phyloP scores from a whole-genome alignment of 2,113 vertebrate genomes.

The Pogonocichla stellata region DNA sequence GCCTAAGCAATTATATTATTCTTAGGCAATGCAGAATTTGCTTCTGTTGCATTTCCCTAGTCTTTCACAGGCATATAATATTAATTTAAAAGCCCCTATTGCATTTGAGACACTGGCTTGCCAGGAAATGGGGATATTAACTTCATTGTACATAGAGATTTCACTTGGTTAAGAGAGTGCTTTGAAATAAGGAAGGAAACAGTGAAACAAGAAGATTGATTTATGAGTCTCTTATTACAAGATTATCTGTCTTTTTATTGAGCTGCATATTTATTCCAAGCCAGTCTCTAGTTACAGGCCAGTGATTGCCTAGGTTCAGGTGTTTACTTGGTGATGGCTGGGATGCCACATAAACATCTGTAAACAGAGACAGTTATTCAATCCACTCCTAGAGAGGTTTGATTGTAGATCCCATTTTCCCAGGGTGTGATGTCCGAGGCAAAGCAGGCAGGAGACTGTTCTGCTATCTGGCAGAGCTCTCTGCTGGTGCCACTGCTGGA shows the following conservation, averaged over 20 bases:
- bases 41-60: not conserved
- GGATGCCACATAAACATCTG: slow-evolving; percentile 32
- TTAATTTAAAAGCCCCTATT: not conserved
- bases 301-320: slow-evolving; percentile 21
- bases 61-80: not conserved
- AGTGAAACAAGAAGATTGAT: slow-evolving; percentile 11
- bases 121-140: not conserved
- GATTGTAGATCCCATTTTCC: slow-evolving; percentile 4
- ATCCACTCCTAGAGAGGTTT: slow-evolving; percentile 8
- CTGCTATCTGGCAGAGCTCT: not conserved
- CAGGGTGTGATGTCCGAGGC: not conserved
- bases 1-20: not conserved
- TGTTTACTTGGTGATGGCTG: slow-evolving; percentile 41
- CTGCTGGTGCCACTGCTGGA: not conserved
- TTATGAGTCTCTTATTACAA: slow-evolving; percentile 45
- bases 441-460: not conserved
- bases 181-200: not conserved
- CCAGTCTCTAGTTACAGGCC: slow-evolving; percentile 35
- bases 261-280: slow-evolving; percentile 25
- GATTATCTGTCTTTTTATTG: not conserved
- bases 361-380: slow-evolving; percentile 47
- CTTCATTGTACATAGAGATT: not conserved
- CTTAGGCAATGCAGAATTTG: not conserved
- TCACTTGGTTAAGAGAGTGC: slow-evolving; percentile 2
- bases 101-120: not conserved